Evolutionary conservation across 1,140 invertebrate species (phyloP).

Genomic region (Drosophila eugracilis): DNA sequence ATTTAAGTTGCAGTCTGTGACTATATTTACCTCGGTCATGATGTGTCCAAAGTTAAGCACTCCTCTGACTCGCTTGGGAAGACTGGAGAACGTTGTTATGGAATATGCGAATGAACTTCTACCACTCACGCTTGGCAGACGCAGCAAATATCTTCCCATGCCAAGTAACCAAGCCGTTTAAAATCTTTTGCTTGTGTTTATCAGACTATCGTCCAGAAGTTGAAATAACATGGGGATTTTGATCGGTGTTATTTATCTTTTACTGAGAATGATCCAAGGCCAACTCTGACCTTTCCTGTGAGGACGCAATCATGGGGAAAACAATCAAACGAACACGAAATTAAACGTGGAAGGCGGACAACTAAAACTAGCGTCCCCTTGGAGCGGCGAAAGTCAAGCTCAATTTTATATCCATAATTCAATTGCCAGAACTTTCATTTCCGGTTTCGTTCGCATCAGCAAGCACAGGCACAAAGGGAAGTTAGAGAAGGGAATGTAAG

Average conservation of each 20-base stretch:
- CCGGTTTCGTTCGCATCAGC: conserved; percentile 47
- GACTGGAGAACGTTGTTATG: neutral
- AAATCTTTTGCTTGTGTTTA: neutral
- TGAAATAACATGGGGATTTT: conserved; percentile 12
- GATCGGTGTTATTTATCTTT: conserved; percentile 9
- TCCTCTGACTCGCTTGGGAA: conserved; percentile 4
- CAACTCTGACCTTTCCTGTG: conserved; percentile 10
- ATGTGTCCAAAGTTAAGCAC: conserved; percentile 33
- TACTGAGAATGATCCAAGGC: conserved; percentile 12
- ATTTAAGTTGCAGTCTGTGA: too few species aligned
- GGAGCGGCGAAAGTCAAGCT: conserved; percentile 28
- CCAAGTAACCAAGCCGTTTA: conserved; percentile 1
- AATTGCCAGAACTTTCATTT: conserved; percentile 67
- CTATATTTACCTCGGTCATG: conserved; percentile 30
- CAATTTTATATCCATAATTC: conserved; percentile 65
- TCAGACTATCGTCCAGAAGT: neutral
- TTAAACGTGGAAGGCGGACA: neutral
- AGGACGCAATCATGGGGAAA: conserved; percentile 12
- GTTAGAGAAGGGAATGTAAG: neutral
- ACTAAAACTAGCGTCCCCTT: conserved; percentile 10
- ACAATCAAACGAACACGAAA: conserved; percentile 16
- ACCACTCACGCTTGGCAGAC: conserved; percentile 32
- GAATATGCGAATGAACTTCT: conserved; percentile 30
- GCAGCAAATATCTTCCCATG: conserved; percentile 21
- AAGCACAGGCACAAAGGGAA: conserved; percentile 27